Conservation (phyloP, 2,888 invertebrate species). For the Tridacna crocea region DNA sequence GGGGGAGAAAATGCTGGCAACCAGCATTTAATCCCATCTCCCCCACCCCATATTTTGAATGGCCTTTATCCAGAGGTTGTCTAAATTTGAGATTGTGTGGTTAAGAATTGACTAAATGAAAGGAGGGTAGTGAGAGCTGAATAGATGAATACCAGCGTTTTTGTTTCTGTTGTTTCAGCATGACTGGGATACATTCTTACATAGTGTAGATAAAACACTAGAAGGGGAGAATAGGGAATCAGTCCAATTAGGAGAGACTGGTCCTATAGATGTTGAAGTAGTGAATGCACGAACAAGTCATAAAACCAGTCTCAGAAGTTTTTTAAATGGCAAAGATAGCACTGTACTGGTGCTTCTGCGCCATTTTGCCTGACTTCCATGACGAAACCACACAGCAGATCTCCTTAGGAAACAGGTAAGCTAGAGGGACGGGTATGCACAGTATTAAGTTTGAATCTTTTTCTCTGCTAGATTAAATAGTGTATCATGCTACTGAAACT, state of each 20-base stretch:
- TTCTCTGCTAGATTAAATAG: neutral
- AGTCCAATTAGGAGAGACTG: slow-evolving; percentile 63
- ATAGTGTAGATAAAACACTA: slow-evolving; percentile 67
- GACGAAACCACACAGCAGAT: slow-evolving; percentile 78
- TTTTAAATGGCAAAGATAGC: slow-evolving; percentile 51
- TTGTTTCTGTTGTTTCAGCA: slow-evolving; percentile 52
- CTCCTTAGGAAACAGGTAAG: slow-evolving; percentile 50
- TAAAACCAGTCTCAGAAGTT: slow-evolving; percentile 60
- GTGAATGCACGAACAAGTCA: slow-evolving; percentile 70
- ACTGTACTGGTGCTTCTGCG: slow-evolving; percentile 76
- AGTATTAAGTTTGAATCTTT: neutral
- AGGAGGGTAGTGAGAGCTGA: too few species aligned
- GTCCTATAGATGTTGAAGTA: slow-evolving; percentile 65
- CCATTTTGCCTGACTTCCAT: slow-evolving; percentile 83
- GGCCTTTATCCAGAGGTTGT: too few species aligned
- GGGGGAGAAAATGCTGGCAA: too few species aligned
- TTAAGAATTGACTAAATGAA: too few species aligned
- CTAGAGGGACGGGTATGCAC: too few species aligned
- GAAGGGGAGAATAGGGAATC: slow-evolving; percentile 40
- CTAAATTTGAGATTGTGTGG: too few species aligned
- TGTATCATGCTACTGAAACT: neutral
- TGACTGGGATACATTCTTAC: slow-evolving; percentile 75
- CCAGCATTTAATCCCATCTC: too few species aligned
- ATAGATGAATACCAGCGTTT: too few species aligned
- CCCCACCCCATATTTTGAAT: too few species aligned